Evolutionary conservation across 2,888 invertebrate species (phyloP), one percentile per base, ranked within the genome.

Genomic region (Vesta saturnalis): DNA sequence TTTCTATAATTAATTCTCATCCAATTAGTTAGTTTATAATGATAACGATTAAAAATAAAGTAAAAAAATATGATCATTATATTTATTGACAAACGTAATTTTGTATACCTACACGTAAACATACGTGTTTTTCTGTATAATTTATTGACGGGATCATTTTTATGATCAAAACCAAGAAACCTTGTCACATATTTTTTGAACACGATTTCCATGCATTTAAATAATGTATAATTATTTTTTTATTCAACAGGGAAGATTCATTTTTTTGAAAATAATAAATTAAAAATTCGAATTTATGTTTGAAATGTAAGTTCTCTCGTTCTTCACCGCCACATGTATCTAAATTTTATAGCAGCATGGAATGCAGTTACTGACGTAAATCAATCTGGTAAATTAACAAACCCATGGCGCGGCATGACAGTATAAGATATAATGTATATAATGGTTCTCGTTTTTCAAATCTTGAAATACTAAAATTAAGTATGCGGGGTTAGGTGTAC

Each of bases 301-400:
- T 72, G 72, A 67, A 69, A 60, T 69, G 71, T 62, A 61, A 71
- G 71, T 77, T 80, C 78, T 78, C 78, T 77, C 77, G 73, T 75
- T 73, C 74, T 75, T 76, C 72, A 77, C 71, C 72, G 74, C 77
- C 76, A 47, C 62, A 78, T 80, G 80, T 80, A 81, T 82, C 80
- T 80, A 78, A 78, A 77, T 80, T 81, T 82, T 81, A 82, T 80
- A 78, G 78, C 78, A 75, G 78, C 77, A 78, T 77, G 79, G 80
- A 82, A 81, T 81, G 80, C 77, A 77, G 77, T 77, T 76, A 77
- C 74, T 81, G 81, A 81, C 79, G 80, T 81, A 81, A 81, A 81
- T 82, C 82, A 82, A 82, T 82, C 81, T 79, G 77, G 76, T 77
- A 79, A 81, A 81, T 81, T 80, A 81, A 80, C 79, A 77, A 78